A percentile compares a stretch with the other conserved stretches of the same genome.
phyloP scores from a whole-genome alignment of 1,140 invertebrate genomes.

The Camponotus floridanus region DNA sequence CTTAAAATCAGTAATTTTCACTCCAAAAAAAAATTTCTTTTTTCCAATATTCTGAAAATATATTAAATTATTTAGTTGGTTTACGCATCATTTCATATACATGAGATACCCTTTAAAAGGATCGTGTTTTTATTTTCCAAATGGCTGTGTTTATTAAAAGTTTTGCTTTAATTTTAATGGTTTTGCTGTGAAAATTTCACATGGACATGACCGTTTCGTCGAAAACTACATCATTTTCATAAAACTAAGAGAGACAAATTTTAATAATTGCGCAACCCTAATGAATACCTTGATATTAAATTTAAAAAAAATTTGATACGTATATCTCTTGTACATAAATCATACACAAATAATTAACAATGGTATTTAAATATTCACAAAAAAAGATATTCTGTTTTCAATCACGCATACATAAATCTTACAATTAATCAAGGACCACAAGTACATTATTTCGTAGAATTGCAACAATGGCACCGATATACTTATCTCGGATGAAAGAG shows the following conservation, averaged over 20 bases:
- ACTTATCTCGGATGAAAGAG: not conserved
- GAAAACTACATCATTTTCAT: not conserved
- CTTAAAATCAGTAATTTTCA: not conserved
- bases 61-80: not conserved
- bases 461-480: not conserved
- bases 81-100: slow-evolving; percentile 7
- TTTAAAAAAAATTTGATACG: too few species aligned
- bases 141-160: not conserved
- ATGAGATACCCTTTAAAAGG: not conserved
- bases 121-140: not conserved
- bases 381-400: too few species aligned
- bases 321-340: too few species aligned
- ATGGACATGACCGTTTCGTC: slow-evolving; percentile 15
- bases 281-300: too few species aligned
- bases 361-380: not conserved
- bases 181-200: not conserved
- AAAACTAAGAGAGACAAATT: not conserved
- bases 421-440: not conserved
- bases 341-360: too few species aligned
- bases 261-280: not conserved
- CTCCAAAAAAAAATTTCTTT: not conserved
- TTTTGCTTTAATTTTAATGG: slow-evolving; percentile 29
- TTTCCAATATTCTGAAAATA: not conserved
- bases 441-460: too few species aligned
- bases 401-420: not conserved